Percentiles rank a stretch among this genome's conserved stretches.
phyloP scores from a whole-genome alignment of 1,140 invertebrate species.

The Euwallacea similis region DNA sequence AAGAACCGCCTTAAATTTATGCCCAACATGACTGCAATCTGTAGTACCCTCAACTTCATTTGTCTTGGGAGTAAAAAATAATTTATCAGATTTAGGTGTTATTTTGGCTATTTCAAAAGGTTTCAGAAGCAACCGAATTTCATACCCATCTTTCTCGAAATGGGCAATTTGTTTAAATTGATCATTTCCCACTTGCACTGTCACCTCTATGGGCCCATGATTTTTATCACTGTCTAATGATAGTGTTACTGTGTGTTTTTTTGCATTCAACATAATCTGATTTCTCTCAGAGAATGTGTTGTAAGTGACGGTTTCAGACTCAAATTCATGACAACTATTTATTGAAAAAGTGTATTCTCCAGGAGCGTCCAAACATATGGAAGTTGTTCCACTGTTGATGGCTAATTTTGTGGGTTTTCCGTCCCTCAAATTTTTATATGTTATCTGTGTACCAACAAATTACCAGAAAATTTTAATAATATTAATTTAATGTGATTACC shows the following conservation, averaged over 20 bases:
- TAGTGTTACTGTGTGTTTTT: constrained; percentile 51
- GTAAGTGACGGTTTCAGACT: constrained; percentile 56
- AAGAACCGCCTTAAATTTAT: constrained; percentile 58
- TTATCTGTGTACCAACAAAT: constrained; percentile 2
- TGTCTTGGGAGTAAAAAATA: constrained; percentile 73
- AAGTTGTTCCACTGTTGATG: constrained; percentile 39
- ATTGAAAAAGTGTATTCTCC: constrained; percentile 77
- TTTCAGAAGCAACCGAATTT: constrained; percentile 43
- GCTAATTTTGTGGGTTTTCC: constrained; percentile 34
- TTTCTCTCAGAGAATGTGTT: constrained; percentile 52
- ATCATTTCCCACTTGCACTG: constrained; percentile 44
- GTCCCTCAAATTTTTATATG: constrained; percentile 40
- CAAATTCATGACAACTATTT: constrained; percentile 82
- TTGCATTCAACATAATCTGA: constrained; percentile 50
- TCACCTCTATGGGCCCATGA: constrained; percentile 50
- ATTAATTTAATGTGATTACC: constrained; percentile 46
- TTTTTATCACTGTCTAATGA: constrained; percentile 46
- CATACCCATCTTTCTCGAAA: constrained; percentile 43
- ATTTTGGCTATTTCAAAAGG: constrained; percentile 63
- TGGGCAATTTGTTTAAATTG: constrained; percentile 40
- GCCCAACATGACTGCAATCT: constrained; percentile 72
- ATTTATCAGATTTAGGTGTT: constrained; percentile 63
- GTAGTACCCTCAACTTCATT: constrained; percentile 65
- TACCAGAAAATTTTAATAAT: neutral
- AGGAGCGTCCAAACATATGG: constrained; percentile 65